phyloP scores from a whole-genome alignment of 2,113 vertebrate genomes.

The Dolichallabes microphthalmus region DNA sequence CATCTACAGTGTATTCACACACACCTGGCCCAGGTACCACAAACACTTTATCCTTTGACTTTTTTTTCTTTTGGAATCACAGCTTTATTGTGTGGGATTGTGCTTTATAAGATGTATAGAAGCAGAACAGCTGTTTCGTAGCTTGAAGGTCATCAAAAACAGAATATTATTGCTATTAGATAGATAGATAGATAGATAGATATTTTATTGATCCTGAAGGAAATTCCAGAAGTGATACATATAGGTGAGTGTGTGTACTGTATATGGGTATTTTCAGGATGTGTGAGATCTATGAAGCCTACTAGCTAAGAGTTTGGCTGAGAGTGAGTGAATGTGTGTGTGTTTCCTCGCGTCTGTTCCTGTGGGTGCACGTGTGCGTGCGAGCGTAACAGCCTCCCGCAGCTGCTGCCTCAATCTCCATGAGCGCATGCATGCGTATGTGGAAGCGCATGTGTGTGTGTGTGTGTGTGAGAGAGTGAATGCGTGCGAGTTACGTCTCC shows the following conservation, averaged over 20 bases:
- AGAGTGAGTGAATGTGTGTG: slow-evolving; percentile 39
- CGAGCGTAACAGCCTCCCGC: slow-evolving; percentile 52
- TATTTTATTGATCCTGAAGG: no score
- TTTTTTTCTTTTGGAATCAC: not conserved
- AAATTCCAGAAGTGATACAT: not conserved
- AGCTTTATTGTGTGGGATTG: not conserved
- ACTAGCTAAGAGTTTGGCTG: slow-evolving; percentile 25
- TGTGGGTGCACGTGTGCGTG: slow-evolving; percentile 49
- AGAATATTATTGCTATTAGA: not conserved
- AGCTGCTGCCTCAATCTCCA: slow-evolving; percentile 53
- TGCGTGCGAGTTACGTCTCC: slow-evolving; percentile 50
- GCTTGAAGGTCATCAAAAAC: not conserved
- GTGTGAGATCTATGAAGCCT: slow-evolving; percentile 20
- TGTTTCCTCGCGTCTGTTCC: slow-evolving; percentile 24
- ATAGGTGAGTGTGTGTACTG: not conserved
- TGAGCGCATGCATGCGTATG: slow-evolving; percentile 34
- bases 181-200: no score
- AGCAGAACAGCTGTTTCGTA: not conserved
- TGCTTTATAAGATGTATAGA: not conserved
- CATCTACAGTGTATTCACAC: slow-evolving; percentile 33
- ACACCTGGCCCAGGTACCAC: slow-evolving; percentile 32
- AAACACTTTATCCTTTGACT: not conserved
- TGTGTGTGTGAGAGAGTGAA: slow-evolving; percentile 35
- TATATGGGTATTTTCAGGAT: slow-evolving; percentile 3
- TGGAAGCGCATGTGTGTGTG: slow-evolving; percentile 36